These are phyloP conservation scores for Turritopsis rubra DNA, from an alignment of 30 jellyfish, hydroid and myxozoan species.

Conservation along the genomic window DNA sequence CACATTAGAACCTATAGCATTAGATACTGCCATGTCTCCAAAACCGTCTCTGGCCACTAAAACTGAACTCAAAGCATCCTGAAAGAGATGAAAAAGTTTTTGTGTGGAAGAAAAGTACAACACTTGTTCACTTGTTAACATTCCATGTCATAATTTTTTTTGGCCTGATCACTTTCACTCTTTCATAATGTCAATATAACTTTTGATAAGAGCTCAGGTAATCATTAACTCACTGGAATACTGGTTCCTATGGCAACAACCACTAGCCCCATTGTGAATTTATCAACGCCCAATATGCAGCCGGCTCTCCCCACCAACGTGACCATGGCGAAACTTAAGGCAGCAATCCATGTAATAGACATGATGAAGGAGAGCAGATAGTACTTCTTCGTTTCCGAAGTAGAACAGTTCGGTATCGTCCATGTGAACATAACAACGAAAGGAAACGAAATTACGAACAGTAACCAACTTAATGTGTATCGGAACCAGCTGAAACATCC, in stretches of 20 bases:
- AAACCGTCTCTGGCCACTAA: slow-evolving; percentile 95
- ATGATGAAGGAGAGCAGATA: slow-evolving; percentile 69
- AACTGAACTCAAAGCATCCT: slow-evolving; percentile 97
- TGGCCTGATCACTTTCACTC: too few relatives aligned
- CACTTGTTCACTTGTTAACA: too few relatives aligned
- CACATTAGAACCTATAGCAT: slow-evolving; percentile 93
- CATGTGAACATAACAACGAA: slow-evolving; percentile 80
- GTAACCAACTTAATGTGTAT: slow-evolving; percentile 56
- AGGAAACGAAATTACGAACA: slow-evolving; percentile 81
- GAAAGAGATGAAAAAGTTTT: slow-evolving; percentile 11
- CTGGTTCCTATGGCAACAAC: slow-evolving; percentile 98
- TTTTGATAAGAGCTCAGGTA: too few relatives aligned
- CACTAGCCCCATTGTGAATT: slow-evolving; percentile 94
- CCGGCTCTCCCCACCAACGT: slow-evolving; percentile 96
- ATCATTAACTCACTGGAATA: slow-evolving; percentile 69
- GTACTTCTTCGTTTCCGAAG: slow-evolving; percentile 63
- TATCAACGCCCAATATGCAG: slow-evolving; percentile 84
- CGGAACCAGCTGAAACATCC: slow-evolving; percentile 36
- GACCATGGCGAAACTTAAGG: slow-evolving; percentile 90
- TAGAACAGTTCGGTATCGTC: slow-evolving; percentile 91
- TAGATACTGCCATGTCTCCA: slow-evolving; percentile 99
- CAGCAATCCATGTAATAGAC: slow-evolving; percentile 95
- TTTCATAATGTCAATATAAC: too few relatives aligned
- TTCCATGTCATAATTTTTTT: too few relatives aligned
- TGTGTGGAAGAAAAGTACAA: too few relatives aligned